phyloP scores from a whole-genome alignment of 2,113 vertebrate genomes.

The Euleptes europaea region DNA sequence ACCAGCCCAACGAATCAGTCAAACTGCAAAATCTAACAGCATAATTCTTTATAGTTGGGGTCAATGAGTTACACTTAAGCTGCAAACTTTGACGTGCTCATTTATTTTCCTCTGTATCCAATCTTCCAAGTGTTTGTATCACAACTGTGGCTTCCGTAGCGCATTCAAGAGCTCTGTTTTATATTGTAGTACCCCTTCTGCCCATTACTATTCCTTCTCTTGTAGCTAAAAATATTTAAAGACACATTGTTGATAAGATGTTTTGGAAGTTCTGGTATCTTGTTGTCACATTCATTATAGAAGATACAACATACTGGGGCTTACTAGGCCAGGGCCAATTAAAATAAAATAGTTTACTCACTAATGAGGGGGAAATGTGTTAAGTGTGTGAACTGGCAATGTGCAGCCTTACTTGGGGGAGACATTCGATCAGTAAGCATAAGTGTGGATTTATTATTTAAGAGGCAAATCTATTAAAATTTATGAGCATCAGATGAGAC shows the following conservation, averaged over 20 bases:
- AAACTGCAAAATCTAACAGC: not conserved
- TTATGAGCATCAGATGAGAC: not conserved
- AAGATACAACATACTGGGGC: not conserved
- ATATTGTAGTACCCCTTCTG: not conserved
- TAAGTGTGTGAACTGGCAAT: not conserved
- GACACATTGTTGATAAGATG: not conserved
- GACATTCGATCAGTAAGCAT: not conserved
- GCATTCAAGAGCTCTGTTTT: not conserved
- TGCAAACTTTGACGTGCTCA: not conserved
- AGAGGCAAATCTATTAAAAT: not conserved
- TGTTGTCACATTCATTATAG: not conserved
- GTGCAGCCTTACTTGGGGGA: not conserved
- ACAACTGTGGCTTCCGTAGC: not conserved
- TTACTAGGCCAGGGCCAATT: not conserved
- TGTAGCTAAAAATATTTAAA: not conserved
- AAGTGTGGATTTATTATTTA: slow-evolving; percentile 20
- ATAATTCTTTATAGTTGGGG: not conserved
- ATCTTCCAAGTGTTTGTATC: not conserved
- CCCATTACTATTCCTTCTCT: not conserved
- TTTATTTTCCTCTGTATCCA: not conserved
- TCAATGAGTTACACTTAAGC: not conserved
- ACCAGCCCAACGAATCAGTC: too few relatives aligned
- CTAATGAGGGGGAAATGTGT: not conserved
- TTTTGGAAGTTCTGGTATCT: not conserved
- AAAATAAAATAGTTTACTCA: not conserved